Conservation (phyloP, 2,888 invertebrate genomes). For the Antitype chi region DNA sequence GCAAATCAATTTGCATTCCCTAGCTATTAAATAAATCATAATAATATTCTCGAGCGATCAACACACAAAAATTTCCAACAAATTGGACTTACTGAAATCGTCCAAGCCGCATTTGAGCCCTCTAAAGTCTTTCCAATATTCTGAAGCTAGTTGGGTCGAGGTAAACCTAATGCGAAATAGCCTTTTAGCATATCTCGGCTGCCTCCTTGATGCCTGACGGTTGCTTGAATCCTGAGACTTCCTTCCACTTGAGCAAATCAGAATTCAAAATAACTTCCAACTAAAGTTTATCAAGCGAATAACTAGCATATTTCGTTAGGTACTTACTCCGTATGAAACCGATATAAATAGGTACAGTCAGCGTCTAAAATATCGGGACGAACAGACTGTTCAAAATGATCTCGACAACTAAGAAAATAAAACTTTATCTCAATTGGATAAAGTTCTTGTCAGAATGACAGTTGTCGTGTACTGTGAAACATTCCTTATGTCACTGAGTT, state of each 20-base stretch:
- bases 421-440: too few relatives aligned
- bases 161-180: constrained; percentile 10
- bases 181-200: neutral
- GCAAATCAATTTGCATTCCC: neutral
- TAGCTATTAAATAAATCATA: too few relatives aligned
- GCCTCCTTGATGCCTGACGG: neutral
- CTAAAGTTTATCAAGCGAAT: neutral
- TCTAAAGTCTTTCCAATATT: constrained; percentile 6
- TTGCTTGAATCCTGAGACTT: constrained; percentile 9
- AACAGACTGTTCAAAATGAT: too few relatives aligned
- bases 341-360: neutral
- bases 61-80: neutral
- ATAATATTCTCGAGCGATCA: neutral
- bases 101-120: neutral
- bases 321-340: neutral
- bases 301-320: neutral
- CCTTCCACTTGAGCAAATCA: neutral
- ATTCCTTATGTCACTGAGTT: too few relatives aligned
- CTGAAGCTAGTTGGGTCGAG: constrained; percentile 4
- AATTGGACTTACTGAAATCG: neutral
- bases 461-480: too few relatives aligned
- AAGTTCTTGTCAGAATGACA: too few relatives aligned
- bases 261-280: constrained; percentile 21
- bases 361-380: too few relatives aligned
- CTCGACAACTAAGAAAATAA: too few relatives aligned